Conservation (phyloP, 2,888 invertebrate genomes). For the Unio pictorum region DNA sequence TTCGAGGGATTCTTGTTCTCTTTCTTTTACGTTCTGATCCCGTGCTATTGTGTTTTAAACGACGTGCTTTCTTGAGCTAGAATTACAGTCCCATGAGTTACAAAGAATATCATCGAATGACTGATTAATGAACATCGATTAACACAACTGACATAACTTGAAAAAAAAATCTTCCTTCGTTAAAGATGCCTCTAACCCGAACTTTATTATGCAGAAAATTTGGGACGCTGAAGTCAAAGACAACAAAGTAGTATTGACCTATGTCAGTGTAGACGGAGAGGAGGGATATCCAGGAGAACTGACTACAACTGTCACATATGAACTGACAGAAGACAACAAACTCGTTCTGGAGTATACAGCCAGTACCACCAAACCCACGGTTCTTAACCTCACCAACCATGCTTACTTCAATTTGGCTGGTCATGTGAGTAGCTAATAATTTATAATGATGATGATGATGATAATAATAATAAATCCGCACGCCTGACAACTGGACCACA, state of each 20-base stretch:
- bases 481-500: too few relatives aligned
- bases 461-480: too few relatives aligned
- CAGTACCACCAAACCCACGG: conserved; percentile 83
- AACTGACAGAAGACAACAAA: conserved; percentile 81
- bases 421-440: conserved; percentile 76
- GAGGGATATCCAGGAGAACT: conserved; percentile 93
- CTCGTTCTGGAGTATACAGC: conserved; percentile 84
- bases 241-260: conserved; percentile 80
- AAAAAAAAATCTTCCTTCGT: too few relatives aligned
- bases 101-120: too few relatives aligned
- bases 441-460: background rate
- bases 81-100: too few relatives aligned
- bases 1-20: too few relatives aligned
- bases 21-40: too few relatives aligned
- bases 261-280: conserved; percentile 82
- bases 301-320: conserved; percentile 80
- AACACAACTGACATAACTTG: too few relatives aligned
- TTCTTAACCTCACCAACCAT: conserved; percentile 89
- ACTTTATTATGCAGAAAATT: conserved; percentile 74
- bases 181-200: too few relatives aligned
- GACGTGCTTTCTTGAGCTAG: too few relatives aligned
- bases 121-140: too few relatives aligned
- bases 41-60: too few relatives aligned
- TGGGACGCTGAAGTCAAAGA: conserved; percentile 81
- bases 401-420: conserved; percentile 94